Evolutionary conservation across 2,797 vertebrate genomes (phyloP), one percentile per base, ranked within the genome.

Genomic region (Rhinella marina): DNA sequence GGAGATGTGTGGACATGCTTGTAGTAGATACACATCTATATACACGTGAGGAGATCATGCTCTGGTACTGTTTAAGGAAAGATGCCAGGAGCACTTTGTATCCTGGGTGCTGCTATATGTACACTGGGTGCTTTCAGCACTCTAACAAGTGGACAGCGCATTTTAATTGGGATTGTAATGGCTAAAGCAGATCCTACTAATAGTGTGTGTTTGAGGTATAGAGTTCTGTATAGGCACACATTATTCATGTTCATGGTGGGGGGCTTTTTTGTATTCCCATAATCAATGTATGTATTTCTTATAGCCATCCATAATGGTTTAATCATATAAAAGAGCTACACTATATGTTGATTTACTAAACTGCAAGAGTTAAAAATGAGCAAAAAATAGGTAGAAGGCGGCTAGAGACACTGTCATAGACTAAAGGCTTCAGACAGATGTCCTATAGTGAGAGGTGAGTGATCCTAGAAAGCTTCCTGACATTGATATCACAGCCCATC

Each of bases 141-240:
- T 89, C 88, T 86, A 89, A 89, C 88, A 89, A 89, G 88, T 89
- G 85, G 85, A 89, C 85, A 89, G 88, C 81, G 14, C 70, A 13
- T 64, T 56, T 21, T 41, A 73, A 21, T 41, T 21, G 2, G 29
- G 8, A 32, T 11, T 75, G 19, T 7, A 50, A 50, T 0, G 19
- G 72, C 32, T 75, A 48, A 75, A 41, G 9, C 19, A 50, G 27
- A 25, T 12, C 21, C 32, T 6, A 17, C 29, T 72, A 19, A 2
- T 9, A 72, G 29, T 27, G 17, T 25, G 13, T 77, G 73, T 54
- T 12, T 25, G 7, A 11, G 3, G 19, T 27, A 25, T 27, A 66
- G 3, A 13, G 13, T 17, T 27, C 9, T 25, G 64, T 4, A 3
- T n/a, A 7, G 23, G 8, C n/a, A 27, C 25, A 25, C 11, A 66